phyloP scores from a whole-genome alignment of 2,113 vertebrate species.

The Lophotis ruficrista region DNA sequence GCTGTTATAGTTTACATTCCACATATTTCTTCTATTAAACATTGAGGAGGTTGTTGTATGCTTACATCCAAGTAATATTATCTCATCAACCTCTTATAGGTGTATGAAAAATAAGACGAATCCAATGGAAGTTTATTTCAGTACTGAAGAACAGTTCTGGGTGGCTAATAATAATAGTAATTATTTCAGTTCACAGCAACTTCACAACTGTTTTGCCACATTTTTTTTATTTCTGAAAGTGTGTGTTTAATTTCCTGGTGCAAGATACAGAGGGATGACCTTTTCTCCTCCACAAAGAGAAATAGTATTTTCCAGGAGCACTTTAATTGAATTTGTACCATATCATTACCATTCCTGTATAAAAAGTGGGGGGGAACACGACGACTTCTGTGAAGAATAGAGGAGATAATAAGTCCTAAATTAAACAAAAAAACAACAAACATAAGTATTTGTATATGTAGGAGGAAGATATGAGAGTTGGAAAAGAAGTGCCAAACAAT shows the following conservation, averaged over 20 bases:
- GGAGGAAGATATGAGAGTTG: background rate
- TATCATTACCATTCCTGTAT: fast-evolving
- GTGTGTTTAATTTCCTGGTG: background rate
- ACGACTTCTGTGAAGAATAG: background rate
- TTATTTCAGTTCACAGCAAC: background rate
- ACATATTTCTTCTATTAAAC: background rate
- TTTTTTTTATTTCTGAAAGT: background rate
- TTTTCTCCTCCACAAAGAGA: background rate
- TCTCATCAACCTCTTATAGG: background rate
- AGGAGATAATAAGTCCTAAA: background rate
- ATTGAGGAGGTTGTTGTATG: background rate
- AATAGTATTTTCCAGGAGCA: background rate
- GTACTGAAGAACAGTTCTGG: background rate
- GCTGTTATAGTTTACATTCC: background rate
- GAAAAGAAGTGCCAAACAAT: background rate
- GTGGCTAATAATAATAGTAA: background rate
- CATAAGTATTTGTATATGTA: fast-evolving
- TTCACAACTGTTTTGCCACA: background rate
- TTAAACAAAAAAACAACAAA: background rate
- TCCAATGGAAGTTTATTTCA: background rate
- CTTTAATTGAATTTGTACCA: background rate
- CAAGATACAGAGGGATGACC: background rate
- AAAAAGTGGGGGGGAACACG: background rate
- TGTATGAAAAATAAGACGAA: background rate
- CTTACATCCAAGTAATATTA: background rate